phyloP scores from a whole-genome alignment of 2,888 invertebrate genomes.

The Drosophila nr. fundita region DNA sequence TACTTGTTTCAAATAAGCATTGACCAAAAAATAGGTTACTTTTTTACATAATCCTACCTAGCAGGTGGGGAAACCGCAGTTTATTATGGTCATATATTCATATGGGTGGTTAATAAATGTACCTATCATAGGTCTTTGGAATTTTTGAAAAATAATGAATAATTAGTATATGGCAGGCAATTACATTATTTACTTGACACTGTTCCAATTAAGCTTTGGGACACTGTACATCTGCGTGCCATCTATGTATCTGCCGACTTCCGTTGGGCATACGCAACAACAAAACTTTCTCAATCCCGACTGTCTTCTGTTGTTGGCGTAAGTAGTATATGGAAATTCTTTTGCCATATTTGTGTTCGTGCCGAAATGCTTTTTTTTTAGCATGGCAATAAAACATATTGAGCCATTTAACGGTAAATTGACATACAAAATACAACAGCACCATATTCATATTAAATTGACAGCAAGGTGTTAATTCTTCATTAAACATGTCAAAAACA shows the following conservation, averaged over 20 bases:
- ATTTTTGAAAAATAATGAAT: too few species aligned
- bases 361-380: slow-evolving; percentile 37
- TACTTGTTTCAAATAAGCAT: too few species aligned
- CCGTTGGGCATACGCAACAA: slow-evolving; percentile 20
- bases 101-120: too few species aligned
- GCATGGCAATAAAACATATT: slow-evolving; percentile 46
- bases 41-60: too few species aligned
- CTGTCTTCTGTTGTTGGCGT: not conserved
- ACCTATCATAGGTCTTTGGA: too few species aligned
- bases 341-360: slow-evolving; percentile 26
- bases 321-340: slow-evolving; percentile 41
- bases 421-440: slow-evolving; percentile 4
- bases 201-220: too few species aligned
- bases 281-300: slow-evolving; percentile 36
- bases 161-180: too few species aligned
- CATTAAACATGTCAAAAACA: slow-evolving; percentile 1
- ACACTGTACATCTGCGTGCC: not conserved
- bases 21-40: too few species aligned
- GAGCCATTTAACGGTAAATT: slow-evolving; percentile 62
- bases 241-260: slow-evolving; percentile 36
- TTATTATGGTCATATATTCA: too few species aligned
- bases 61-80: too few species aligned
- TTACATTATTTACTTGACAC: too few species aligned
- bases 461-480: slow-evolving; percentile 20
- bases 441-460: slow-evolving; percentile 13